Evolutionary conservation across 2,113 vertebrate genomes (phyloP).

Genomic region (Strix aluco): DNA sequence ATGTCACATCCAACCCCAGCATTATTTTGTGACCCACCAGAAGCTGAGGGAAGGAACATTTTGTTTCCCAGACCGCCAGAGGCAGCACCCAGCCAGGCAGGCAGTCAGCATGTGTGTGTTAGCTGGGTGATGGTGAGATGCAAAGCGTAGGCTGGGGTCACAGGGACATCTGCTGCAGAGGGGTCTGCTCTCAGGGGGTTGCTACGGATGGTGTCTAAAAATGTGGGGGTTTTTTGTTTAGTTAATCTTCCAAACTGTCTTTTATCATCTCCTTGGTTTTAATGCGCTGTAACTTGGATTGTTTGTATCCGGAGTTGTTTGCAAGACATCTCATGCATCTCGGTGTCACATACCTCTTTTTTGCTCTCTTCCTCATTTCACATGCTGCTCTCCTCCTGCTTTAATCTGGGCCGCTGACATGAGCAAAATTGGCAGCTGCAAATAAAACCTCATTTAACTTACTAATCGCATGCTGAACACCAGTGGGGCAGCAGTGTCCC

Average conservation of each 20-base stretch:
- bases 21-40: not conserved
- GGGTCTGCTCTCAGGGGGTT: not conserved
- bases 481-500: not conserved
- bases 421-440: not conserved
- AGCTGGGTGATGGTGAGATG: not conserved
- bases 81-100: not conserved
- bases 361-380: not conserved
- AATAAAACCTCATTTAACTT: slow-evolving; percentile 6
- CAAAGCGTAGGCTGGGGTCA: not conserved
- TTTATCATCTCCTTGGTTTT: not conserved
- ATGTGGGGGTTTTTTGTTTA: not conserved
- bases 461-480: slow-evolving; percentile 26
- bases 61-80: not conserved
- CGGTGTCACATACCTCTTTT: not conserved
- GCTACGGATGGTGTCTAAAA: not conserved
- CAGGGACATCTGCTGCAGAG: not conserved
- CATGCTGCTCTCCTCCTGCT: not conserved
- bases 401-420: not conserved
- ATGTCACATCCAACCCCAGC: not conserved
- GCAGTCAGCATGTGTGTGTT: rapidly evolving
- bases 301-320: not conserved
- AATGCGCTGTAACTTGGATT: not conserved
- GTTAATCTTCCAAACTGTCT: not conserved
- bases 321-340: not conserved
- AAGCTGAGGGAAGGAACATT: not conserved